Conservation (phyloP, 2,113 vertebrate genomes). For the Menura novaehollandiae region DNA sequence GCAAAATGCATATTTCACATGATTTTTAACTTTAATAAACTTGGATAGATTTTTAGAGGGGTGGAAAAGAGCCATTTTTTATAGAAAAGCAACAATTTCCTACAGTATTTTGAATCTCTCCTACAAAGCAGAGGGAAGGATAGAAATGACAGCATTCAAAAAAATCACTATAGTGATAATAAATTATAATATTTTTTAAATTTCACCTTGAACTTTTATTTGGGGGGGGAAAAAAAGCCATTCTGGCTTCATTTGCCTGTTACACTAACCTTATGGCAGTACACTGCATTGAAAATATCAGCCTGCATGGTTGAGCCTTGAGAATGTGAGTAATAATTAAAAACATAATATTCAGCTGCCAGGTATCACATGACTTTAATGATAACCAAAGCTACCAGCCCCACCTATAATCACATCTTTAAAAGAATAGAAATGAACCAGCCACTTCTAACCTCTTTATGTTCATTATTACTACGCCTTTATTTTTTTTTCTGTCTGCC, state of each 20-base stretch:
- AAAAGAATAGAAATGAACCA: background rate
- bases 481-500: background rate
- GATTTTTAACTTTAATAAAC: background rate
- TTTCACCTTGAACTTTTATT: background rate
- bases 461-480: background rate
- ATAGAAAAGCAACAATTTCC: background rate
- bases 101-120: background rate
- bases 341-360: background rate
- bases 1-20: background rate
- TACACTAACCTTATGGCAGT: background rate
- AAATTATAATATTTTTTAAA: background rate
- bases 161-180: background rate
- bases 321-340: background rate
- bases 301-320: background rate
- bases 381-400: background rate
- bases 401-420: background rate
- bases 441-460: background rate
- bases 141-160: background rate
- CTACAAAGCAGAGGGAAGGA: background rate
- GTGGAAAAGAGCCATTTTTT: background rate
- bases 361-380: background rate
- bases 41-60: background rate
- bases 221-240: accelerated
- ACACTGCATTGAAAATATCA: background rate
- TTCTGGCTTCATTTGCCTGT: background rate